Evolutionary conservation across 2,888 invertebrate species (phyloP), one percentile per base, ranked within the genome.

Genomic region (Taenaris catops): DNA sequence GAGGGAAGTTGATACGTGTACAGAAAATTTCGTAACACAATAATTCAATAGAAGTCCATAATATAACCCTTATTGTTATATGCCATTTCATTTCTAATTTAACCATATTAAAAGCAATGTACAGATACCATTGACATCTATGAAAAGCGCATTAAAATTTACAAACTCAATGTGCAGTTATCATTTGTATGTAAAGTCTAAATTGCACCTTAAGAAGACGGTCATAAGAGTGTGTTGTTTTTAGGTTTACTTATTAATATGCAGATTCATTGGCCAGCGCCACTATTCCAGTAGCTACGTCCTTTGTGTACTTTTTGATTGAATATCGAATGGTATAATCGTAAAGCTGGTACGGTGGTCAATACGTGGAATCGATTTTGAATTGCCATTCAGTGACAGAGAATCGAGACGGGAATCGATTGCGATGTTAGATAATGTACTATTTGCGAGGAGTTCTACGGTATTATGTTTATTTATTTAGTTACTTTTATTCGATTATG

Each of bases 301-400:
- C 63, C 59, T 73, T 78, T 76, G 78, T 76, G 58, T 63, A 34
- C 55, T 46, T 51, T 47, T 67, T 70, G 78, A 80, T 76, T 75
- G 74, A 79, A 80, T 74, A 69, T 69, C 63, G 62, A 63, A 72
- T 63, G 64, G n/a, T 46, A 70, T 65, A 72, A 74, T 81, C 80
- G 71, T 80, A 81, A 81, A 80, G 34, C 36, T 25, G 38, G 33
- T 34, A 38, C 40, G 41, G 38, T 12, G 14, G 23, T 32, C 34
- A 44, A 33, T 46, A 42, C 41, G 24, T 8, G 17, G 41, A 42
- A 41, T 39, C 44, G 34, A 46, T 44, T 36, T 41, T 37, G 34
- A 37, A 36, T 43, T 23, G 31, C 31, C 16, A 31, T 31, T 31
- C 31, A 31, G 21, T 31, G 31, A 20, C 31, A 16, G 31, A 16